A percentile compares a stretch with the other conserved stretches of the same genome.
phyloP scores from a whole-genome alignment of 2,797 vertebrate genomes.

The Anguilla marmorata region DNA sequence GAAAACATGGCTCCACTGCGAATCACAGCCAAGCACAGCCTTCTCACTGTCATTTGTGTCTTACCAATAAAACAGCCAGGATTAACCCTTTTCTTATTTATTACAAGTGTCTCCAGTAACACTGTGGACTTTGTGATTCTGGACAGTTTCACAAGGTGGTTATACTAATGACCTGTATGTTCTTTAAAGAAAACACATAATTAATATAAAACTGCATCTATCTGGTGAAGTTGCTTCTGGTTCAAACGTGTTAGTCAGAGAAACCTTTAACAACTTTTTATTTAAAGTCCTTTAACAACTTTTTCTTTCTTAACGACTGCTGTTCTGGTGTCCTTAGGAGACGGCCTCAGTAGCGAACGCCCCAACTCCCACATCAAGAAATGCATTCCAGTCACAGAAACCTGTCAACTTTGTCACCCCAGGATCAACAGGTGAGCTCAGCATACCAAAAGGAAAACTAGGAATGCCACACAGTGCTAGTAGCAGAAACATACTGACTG shows the following conservation, averaged over 20 bases:
- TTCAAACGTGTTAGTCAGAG: not conserved
- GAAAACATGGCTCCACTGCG: conserved; percentile 29
- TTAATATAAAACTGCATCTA: not conserved
- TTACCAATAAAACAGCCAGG: not conserved
- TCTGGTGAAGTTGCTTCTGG: not conserved
- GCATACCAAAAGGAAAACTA: not conserved
- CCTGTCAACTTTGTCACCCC: conserved; percentile 60
- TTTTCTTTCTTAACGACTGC: not conserved
- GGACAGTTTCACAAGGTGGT: not conserved
- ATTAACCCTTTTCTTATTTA: not conserved
- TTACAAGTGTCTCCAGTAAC: conserved; percentile 16
- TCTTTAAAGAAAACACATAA: not conserved
- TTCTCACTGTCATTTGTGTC: not conserved
- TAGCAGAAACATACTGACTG: not conserved
- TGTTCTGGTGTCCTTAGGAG: conserved; percentile 48
- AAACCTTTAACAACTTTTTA: not conserved
- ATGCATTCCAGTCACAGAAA: conserved; percentile 52
- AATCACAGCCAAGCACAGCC: not conserved
- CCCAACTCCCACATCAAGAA: conserved; percentile 53
- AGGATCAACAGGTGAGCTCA: conserved; percentile 57
- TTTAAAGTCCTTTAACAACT: not conserved
- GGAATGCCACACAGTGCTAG: conserved; percentile 6
- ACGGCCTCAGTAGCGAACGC: conserved; percentile 38
- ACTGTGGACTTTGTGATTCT: conserved; percentile 25
- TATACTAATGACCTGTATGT: conserved; percentile 4